Evolutionary conservation across 2,888 invertebrate genomes (phyloP).

Genomic region (Pristionchus exspectatus): DNA sequence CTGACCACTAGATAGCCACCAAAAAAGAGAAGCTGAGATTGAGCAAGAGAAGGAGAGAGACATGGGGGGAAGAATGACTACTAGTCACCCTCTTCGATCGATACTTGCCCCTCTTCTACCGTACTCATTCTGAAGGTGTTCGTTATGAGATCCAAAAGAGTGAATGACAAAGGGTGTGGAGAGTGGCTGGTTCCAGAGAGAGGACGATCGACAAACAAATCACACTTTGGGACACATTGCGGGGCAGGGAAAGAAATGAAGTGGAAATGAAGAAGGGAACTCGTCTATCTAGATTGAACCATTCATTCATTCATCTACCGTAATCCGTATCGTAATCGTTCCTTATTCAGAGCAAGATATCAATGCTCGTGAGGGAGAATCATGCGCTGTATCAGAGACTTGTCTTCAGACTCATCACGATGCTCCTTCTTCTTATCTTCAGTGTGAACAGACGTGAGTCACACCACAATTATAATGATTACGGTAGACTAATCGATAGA

Average conservation of each 20-base stretch:
- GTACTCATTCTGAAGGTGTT: conserved; percentile 13
- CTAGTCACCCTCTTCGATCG: not conserved
- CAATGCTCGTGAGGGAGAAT: conserved; percentile 71
- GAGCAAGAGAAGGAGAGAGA: conserved; percentile 51
- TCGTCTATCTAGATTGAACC: conserved; percentile 40
- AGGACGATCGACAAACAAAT: conserved; percentile 11
- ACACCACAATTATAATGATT: not conserved
- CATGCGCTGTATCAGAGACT: conserved; percentile 74
- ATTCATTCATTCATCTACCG: conserved; percentile 12
- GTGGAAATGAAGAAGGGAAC: conserved; percentile 14
- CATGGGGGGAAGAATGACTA: not conserved
- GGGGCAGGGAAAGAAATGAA: conserved; percentile 21
- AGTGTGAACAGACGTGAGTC: conserved; percentile 76
- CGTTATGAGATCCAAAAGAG: not conserved
- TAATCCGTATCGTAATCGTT: conserved; percentile 8
- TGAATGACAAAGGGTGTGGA: not conserved
- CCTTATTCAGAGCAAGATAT: conserved; percentile 73
- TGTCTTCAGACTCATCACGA: conserved; percentile 76
- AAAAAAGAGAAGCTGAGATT: conserved; percentile 52
- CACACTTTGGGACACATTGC: not conserved
- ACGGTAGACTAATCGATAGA: not conserved
- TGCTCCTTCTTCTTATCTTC: conserved; percentile 73
- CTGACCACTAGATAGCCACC: not conserved
- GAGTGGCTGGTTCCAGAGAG: conserved; percentile 23
- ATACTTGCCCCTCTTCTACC: not conserved